Base-by-base conservation (phyloP, 1,140 invertebrate species). In the Epicauta chinensis region DNA sequence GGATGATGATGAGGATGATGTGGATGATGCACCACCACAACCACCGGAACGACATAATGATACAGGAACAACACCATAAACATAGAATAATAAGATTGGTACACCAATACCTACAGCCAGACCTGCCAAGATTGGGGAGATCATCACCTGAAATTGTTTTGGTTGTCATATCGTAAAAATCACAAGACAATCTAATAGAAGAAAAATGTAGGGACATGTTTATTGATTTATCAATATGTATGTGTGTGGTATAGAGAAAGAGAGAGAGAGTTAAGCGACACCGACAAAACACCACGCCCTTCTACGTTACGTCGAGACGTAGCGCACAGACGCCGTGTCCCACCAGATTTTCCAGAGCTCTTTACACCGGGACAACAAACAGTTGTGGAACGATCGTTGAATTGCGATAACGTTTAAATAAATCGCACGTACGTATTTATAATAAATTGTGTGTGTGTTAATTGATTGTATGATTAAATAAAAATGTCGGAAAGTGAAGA, bases 1-100 rank as follows among this genome's bases (percentile, higher is more conserved):
- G 4, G 23, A 23, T 13, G 83, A 85, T 5, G 85, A 87, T 6
- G 81, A 81, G n/a, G n/a, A n/a, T n/a, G n/a, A n/a, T n/a, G n/a
- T n/a, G n/a, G n/a, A n/a, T n/a, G n/a, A n/a, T n/a, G n/a, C n/a
- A 1, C 91, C 84, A 1, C 90, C 90, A 70, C 88, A 91, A 39
- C 91, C 93, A 10, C 93, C 92, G 61, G 90, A 93, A 36, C 94
- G 83, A 73, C 94, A 97, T 53, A 98, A 75, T 11, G 93, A 97
- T 45, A 98, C 88, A 2, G 95, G 95, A 30, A 98, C 93, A 17
- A 98, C 94, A 37, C 94, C 94, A 73, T 98, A 98, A 16, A 98
- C 93, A 75, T 98, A 98, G 66, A 94, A 95, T 42, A 98, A 73
- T 52, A 97, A 76, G 61, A 97, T 93, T 11, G 93, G 93, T 37